Evolutionary conservation across 2,113 vertebrate species (phyloP).

Genomic region (Okapia johnstoni): DNA sequence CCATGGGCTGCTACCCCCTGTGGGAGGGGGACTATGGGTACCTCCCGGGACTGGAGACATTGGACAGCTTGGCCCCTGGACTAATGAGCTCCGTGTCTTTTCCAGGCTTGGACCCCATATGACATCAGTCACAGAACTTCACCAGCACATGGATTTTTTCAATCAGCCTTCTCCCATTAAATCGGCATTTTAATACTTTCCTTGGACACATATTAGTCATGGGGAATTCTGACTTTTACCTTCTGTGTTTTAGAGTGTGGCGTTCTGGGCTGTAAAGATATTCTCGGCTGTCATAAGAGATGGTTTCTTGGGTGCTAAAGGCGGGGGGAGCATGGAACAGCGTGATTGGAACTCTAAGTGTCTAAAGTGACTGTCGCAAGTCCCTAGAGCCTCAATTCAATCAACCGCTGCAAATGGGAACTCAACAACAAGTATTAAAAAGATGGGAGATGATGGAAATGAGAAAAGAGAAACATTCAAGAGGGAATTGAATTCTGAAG

Average conservation of each 20-base stretch:
- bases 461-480: slow-evolving; percentile 49
- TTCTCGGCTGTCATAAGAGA: slow-evolving; percentile 42
- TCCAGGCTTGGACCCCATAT: not conserved
- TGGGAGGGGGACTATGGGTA: not conserved
- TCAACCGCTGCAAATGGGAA: slow-evolving; percentile 35
- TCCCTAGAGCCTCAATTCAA: slow-evolving; percentile 63
- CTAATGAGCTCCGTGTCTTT: not conserved
- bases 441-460: slow-evolving; percentile 49
- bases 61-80: not conserved
- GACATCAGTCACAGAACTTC: not conserved
- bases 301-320: not conserved
- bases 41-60: not conserved
- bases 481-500: slow-evolving; percentile 50
- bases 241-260: not conserved
- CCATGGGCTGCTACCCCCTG: not conserved
- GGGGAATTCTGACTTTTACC: slow-evolving; percentile 33
- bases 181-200: slow-evolving; percentile 16
- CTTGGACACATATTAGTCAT: not conserved
- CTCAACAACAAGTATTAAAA: slow-evolving; percentile 52
- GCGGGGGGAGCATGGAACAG: not conserved
- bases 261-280: slow-evolving; percentile 33
- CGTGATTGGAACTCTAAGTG: slow-evolving; percentile 37
- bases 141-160: not conserved
- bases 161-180: not conserved
- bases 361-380: slow-evolving; percentile 25